Evolutionary conservation across 1,140 invertebrate species (phyloP).

Genomic region (Doryteuthis pealeii): DNA sequence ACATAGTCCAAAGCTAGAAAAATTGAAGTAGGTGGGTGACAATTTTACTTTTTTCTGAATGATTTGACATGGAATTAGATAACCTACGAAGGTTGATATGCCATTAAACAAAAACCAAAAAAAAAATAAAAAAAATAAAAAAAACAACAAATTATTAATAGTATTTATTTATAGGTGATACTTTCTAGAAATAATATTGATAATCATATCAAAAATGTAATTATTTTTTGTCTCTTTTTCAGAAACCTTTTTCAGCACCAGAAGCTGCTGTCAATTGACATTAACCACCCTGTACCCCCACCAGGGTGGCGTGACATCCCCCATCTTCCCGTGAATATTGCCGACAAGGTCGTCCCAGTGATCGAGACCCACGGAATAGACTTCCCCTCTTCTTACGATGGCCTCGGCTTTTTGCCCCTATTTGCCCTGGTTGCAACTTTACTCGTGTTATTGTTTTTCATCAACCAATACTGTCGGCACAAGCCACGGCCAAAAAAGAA

Average conservation of each 20-base stretch:
- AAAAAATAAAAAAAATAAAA: too few relatives aligned
- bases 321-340: not conserved
- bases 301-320: not conserved
- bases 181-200: too few relatives aligned
- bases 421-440: not conserved
- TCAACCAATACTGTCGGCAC: not conserved
- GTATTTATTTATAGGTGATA: too few relatives aligned
- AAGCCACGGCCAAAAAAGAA: slow-evolving; percentile 5
- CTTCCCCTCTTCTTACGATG: not conserved
- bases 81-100: too few relatives aligned
- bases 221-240: not conserved
- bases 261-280: not conserved
- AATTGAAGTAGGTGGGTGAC: too few relatives aligned
- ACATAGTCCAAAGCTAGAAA: too few relatives aligned
- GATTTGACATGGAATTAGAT: too few relatives aligned
- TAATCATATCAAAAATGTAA: too few relatives aligned
- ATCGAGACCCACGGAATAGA: not conserved
- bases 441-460: not conserved
- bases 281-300: not conserved
- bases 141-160: too few relatives aligned
- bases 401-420: not conserved
- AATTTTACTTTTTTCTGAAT: too few relatives aligned
- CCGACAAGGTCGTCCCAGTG: not conserved
- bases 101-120: too few relatives aligned
- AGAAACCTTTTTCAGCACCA: not conserved